Evolutionary conservation across 2,797 vertebrate species (phyloP).

Genomic region (Sebastolobus altivelis): DNA sequence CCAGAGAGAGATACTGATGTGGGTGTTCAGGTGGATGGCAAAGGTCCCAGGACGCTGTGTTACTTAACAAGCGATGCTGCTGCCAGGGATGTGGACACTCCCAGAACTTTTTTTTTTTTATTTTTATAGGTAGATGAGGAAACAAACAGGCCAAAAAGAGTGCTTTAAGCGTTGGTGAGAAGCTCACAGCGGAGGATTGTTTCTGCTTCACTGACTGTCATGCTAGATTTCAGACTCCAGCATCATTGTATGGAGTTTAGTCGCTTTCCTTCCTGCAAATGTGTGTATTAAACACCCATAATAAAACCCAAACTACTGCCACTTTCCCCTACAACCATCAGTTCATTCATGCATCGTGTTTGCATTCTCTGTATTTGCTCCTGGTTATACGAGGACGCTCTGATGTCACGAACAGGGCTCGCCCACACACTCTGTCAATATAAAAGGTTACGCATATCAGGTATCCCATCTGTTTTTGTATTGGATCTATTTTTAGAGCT

Average conservation of each 20-base stretch:
- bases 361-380: slow-evolving; percentile 42
- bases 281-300: background rate
- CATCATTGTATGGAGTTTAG: background rate
- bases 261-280: background rate
- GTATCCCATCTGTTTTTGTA: slow-evolving; percentile 44
- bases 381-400: slow-evolving; percentile 6
- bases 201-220: slow-evolving; percentile 36
- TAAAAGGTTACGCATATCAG: slow-evolving; percentile 53
- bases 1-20: slow-evolving; percentile 50
- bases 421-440: slow-evolving; percentile 10
- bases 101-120: slow-evolving; percentile 7
- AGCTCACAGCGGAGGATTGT: slow-evolving; percentile 35
- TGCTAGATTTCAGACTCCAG: slow-evolving; percentile 27
- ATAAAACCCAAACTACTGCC: slow-evolving; percentile 7
- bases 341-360: slow-evolving; percentile 28
- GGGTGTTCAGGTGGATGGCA: slow-evolving; percentile 72
- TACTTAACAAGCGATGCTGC: slow-evolving; percentile 54
- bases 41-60: slow-evolving; percentile 61
- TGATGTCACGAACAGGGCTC: slow-evolving; percentile 24
- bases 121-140: slow-evolving; percentile 22
- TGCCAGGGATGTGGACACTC: slow-evolving; percentile 52
- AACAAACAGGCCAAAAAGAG: slow-evolving; percentile 32
- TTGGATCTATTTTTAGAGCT: slow-evolving; percentile 37
- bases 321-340: background rate
- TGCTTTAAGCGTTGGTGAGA: slow-evolving; percentile 24